Conservation (phyloP, 2,888 invertebrate genomes). For the Standfussiana lucernea region DNA sequence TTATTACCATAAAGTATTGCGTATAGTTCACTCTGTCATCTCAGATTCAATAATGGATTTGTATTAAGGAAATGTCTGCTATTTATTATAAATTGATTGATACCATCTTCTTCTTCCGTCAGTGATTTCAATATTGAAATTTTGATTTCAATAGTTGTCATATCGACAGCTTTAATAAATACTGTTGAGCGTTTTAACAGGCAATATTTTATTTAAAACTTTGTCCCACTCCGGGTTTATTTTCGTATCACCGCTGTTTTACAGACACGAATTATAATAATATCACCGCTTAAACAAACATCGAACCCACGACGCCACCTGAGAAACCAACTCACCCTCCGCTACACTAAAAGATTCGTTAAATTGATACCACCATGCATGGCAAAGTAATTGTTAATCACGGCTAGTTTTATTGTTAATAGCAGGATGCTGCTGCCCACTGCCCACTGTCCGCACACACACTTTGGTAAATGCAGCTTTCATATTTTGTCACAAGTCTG, state of each 20-base stretch:
- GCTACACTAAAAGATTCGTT: background rate
- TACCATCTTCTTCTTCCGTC: background rate
- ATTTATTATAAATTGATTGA: background rate
- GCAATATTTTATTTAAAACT: background rate
- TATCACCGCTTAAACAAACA: no score
- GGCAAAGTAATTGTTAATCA: no score
- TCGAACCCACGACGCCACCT: no score
- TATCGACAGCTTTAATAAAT: background rate
- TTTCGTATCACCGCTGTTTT: background rate
- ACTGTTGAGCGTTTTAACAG: background rate
- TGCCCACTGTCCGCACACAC: background rate
- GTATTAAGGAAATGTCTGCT: background rate
- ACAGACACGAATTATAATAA: no score
- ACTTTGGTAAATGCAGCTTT: background rate
- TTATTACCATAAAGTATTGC: constrained; percentile 57
- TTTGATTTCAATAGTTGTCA: no score
- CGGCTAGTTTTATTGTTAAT: background rate
- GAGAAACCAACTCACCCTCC: no score
- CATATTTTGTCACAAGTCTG: no score
- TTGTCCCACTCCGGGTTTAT: background rate
- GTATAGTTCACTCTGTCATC: constrained; percentile 28
- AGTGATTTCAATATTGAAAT: background rate
- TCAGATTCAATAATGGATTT: constrained; percentile 12
- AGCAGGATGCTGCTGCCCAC: background rate
- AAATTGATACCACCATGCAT: no score